A percentile compares a stretch with the other conserved stretches of the same genome.
phyloP scores from a whole-genome alignment of 2,797 vertebrate species.

The Argya squamiceps region DNA sequence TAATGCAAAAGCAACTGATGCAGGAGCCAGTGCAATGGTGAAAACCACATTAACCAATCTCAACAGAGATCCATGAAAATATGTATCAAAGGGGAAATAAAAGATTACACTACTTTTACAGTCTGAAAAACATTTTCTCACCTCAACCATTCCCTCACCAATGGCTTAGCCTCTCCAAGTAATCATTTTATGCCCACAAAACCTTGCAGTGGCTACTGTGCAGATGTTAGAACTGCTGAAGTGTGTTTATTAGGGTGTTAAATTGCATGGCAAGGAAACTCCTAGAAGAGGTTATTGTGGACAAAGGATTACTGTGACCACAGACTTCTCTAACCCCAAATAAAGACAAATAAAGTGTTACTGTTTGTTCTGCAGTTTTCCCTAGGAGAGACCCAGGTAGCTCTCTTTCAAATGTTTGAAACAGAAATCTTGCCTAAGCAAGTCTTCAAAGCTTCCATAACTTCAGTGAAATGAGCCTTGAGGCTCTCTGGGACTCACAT shows the following conservation, averaged over 20 bases:
- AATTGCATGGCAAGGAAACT: not conserved
- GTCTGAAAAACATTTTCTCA: not conserved
- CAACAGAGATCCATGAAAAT: not conserved
- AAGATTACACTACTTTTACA: not conserved
- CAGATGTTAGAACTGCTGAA: not conserved
- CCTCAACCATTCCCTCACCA: not conserved
- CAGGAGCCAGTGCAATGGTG: not conserved
- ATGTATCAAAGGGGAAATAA: not conserved
- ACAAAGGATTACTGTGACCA: slow-evolving; percentile 26
- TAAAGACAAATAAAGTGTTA: not conserved
- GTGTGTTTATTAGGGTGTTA: not conserved
- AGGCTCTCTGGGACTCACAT: slow-evolving; percentile 39
- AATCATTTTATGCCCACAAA: not conserved
- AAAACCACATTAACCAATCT: not conserved
- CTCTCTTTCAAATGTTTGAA: slow-evolving; percentile 47
- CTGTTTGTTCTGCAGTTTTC: slow-evolving; percentile 10
- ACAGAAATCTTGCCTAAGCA: slow-evolving; percentile 55
- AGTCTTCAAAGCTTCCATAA: slow-evolving; percentile 56
- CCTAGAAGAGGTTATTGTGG: not conserved
- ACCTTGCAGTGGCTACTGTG: not conserved
- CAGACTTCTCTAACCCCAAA: not conserved
- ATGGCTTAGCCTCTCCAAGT: not conserved
- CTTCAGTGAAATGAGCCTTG: slow-evolving; percentile 50
- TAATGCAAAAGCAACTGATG: not conserved
- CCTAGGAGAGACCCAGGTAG: not conserved